Conservation (phyloP, 2,113 vertebrate genomes). For the Pitta sordida region DNA sequence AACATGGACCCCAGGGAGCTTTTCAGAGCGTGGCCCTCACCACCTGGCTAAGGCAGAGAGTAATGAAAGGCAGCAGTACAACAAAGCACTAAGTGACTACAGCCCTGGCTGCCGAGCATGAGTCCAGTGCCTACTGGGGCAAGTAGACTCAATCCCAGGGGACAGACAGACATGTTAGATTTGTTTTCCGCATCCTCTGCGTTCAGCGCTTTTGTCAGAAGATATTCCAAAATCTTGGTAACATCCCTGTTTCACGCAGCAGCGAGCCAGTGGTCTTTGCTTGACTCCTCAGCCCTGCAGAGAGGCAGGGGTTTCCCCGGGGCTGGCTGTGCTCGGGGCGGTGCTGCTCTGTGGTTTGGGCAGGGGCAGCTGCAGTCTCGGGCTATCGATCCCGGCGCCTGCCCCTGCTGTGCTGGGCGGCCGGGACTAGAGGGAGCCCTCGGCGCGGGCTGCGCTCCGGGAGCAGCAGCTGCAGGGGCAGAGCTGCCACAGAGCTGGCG, state of each 20-base stretch:
- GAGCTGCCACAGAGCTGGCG: not conserved
- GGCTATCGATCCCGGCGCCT: not conserved
- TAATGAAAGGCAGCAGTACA: constrained; percentile 8
- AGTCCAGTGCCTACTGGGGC: not conserved
- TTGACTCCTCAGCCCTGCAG: not conserved
- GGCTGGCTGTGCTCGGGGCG: not conserved
- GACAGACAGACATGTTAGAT: not conserved
- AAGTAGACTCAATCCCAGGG: not conserved
- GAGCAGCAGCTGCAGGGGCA: not conserved
- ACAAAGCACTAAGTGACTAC: constrained; percentile 2
- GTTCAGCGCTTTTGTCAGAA: not conserved
- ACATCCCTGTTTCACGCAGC: not conserved
- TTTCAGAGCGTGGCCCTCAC: constrained; percentile 28
- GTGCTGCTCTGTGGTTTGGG: not conserved
- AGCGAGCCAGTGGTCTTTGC: not conserved
- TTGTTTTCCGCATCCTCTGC: not conserved
- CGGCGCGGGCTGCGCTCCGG: not conserved
- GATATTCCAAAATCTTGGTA: not conserved
- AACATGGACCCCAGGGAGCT: constrained; percentile 42
- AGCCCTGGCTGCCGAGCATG: not conserved
- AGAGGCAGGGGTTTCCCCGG: not conserved
- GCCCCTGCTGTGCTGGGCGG: constrained; percentile 52
- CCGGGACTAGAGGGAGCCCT: constrained; percentile 76
- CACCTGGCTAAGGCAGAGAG: constrained; percentile 50
- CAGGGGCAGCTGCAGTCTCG: not conserved